These are phyloP conservation scores for Hyperoplus lanceolatus DNA, from an alignment of 2,797 vertebrate species.

Conservation along the genomic window DNA sequence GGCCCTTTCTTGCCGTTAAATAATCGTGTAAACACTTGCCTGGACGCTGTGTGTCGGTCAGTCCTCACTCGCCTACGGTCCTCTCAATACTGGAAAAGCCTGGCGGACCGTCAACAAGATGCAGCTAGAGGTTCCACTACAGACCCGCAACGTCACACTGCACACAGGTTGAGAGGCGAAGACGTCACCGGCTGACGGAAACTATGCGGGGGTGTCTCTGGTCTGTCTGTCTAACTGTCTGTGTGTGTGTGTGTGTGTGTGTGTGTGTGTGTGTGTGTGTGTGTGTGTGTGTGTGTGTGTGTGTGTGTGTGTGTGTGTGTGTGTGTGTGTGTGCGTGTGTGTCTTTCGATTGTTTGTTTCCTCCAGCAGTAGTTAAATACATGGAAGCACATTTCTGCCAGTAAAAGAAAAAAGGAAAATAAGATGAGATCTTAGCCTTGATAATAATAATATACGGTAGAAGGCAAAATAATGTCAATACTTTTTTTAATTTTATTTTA, in stretches of 20 bases:
- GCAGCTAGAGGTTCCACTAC: constrained; percentile 83
- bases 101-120: constrained; percentile 83
- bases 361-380: constrained; percentile 43
- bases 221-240: constrained; percentile 37
- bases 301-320: constrained; percentile 82
- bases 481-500: no score
- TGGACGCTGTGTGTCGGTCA: constrained; percentile 46
- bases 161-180: constrained; percentile 81
- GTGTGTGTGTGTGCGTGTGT: constrained; percentile 39
- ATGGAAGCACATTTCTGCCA: no score
- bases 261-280: background rate
- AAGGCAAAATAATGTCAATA: no score
- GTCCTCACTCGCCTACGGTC: constrained; percentile 71
- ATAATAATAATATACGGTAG: no score
- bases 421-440: no score
- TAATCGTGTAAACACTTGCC: constrained; percentile 69
- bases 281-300: constrained; percentile 46
- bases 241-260: constrained; percentile 23
- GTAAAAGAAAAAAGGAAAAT: no score
- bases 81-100: constrained; percentile 77
- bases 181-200: constrained; percentile 88
- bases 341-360: constrained; percentile 43
- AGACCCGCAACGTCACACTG: constrained; percentile 83
- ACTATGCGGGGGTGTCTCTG: constrained; percentile 86
- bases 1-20: no score